These are phyloP conservation scores for Metopolophium dirhodum DNA, from an alignment of 1,140 invertebrate genomes.

Conservation along the genomic window DNA sequence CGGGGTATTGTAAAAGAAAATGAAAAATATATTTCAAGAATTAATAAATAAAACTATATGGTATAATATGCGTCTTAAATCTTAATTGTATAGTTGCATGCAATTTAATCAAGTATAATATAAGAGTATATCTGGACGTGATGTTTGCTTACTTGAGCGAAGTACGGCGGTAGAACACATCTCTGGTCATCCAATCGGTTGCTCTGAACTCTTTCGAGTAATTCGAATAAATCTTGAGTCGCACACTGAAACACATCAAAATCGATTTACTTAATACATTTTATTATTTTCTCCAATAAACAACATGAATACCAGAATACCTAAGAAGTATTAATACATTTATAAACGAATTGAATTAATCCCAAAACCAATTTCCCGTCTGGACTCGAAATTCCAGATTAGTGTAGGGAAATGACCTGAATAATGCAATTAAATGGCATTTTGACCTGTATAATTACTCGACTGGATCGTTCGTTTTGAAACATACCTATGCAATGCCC, in stretches of 20 bases:
- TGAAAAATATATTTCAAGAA: not conserved
- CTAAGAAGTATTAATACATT: not conserved
- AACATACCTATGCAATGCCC: not conserved
- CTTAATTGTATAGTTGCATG: not conserved
- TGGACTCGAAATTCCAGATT: not conserved
- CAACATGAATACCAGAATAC: not conserved
- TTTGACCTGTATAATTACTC: not conserved
- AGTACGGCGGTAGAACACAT: slow-evolving; percentile 87
- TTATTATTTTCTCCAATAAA: not conserved
- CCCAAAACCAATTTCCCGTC: slow-evolving; percentile 22
- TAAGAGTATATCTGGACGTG: not conserved
- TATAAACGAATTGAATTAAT: not conserved
- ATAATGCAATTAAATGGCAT: not conserved
- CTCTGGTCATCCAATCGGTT: slow-evolving; percentile 92
- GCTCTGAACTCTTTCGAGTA: slow-evolving; percentile 89
- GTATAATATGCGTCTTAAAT: not conserved
- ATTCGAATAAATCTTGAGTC: slow-evolving; percentile 84
- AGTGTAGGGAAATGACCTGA: not conserved
- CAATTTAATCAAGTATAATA: not conserved
- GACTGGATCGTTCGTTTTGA: not conserved
- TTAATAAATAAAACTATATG: not conserved
- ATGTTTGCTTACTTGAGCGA: slow-evolving; percentile 75
- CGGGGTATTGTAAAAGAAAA: not conserved
- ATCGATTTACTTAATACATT: not conserved
- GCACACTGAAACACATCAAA: slow-evolving; percentile 67